Evolutionary conservation across 2,797 vertebrate genomes (phyloP).

Genomic region (Caiman crocodilus): DNA sequence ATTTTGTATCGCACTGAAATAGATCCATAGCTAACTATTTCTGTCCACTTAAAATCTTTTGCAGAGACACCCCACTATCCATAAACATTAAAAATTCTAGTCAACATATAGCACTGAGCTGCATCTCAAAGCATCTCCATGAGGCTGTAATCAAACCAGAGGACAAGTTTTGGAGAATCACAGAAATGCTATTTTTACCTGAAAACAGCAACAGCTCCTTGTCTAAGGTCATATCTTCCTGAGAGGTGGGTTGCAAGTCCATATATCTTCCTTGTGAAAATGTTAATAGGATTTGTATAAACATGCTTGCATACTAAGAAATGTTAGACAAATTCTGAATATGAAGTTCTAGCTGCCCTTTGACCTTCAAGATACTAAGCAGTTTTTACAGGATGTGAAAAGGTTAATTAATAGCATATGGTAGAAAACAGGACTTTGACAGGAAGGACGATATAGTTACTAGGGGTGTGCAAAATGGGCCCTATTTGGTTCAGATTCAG

Average conservation of each 20-base stretch:
- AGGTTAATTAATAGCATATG: neutral
- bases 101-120: neutral
- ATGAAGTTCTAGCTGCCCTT: too few species aligned
- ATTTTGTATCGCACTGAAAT: neutral
- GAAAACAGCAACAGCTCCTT: neutral
- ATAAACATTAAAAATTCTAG: neutral
- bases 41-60: neutral
- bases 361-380: neutral
- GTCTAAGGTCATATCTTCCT: neutral
- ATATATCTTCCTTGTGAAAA: neutral
- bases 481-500: too few species aligned
- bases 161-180: neutral
- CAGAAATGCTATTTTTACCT: neutral
- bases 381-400: neutral
- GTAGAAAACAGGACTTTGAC: neutral
- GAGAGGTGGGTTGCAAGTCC: neutral
- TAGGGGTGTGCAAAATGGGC: too few species aligned
- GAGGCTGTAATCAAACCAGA: neutral
- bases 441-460: neutral
- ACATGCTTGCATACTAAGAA: neutral
- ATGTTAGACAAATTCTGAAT: neutral
- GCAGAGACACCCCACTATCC: neutral
- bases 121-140: neutral
- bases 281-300: rapidly evolving
- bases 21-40: neutral